A percentile compares a stretch with the other conserved stretches of the same genome.
Evolutionary conservation across 2,888 invertebrate species (phyloP).

Genomic region (Pyrochroa serraticornis): DNA sequence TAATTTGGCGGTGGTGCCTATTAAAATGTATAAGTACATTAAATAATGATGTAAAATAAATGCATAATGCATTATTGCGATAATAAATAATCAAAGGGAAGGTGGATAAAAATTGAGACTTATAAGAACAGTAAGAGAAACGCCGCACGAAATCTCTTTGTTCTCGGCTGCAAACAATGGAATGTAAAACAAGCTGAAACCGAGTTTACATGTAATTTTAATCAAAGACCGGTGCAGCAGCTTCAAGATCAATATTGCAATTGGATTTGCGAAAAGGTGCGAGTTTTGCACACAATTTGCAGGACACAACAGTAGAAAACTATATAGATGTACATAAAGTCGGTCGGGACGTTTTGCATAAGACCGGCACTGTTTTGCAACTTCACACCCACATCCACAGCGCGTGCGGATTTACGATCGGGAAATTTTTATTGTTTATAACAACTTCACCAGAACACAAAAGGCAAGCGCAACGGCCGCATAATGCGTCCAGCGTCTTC

Average conservation of each 20-base stretch:
- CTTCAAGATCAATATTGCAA: constrained; percentile 56
- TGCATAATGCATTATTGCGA: constrained; percentile 50
- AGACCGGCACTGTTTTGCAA: constrained; percentile 48
- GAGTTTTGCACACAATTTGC: constrained; percentile 59
- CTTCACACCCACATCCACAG: constrained; percentile 48
- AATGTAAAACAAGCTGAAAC: constrained; percentile 59
- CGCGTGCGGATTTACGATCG: constrained; percentile 42
- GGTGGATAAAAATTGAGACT: constrained; percentile 55
- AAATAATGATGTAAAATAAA: constrained; percentile 48
- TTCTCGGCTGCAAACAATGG: constrained; percentile 58
- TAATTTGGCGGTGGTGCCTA: constrained; percentile 13
- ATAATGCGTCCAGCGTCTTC: neutral
- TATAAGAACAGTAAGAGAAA: constrained; percentile 51
- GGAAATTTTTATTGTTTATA: constrained; percentile 50
- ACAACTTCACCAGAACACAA: constrained; percentile 43
- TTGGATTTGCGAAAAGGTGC: constrained; percentile 55
- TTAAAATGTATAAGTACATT: constrained; percentile 24
- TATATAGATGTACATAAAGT: constrained; percentile 48
- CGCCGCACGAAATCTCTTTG: constrained; percentile 58
- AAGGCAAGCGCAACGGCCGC: neutral
- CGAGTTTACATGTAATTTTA: constrained; percentile 60
- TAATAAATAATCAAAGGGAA: constrained; percentile 48
- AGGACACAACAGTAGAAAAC: constrained; percentile 43
- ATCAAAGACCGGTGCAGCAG: constrained; percentile 56
- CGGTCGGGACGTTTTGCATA: constrained; percentile 44